Percentiles rank a stretch among this genome's conserved stretches.
phyloP scores from a whole-genome alignment of 2,888 invertebrate genomes.

The Carpatolechia fugitivella region DNA sequence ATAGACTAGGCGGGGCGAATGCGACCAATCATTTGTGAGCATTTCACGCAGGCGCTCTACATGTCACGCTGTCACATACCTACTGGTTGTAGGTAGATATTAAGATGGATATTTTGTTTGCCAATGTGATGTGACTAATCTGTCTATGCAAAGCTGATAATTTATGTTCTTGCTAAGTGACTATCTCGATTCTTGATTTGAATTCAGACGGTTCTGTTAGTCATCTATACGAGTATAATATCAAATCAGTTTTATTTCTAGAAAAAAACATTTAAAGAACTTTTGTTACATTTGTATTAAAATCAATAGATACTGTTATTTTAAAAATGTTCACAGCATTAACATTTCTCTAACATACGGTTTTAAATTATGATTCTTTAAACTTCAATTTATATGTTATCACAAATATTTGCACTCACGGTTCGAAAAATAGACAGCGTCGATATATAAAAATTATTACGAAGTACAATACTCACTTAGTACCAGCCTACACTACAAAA shows the following conservation, averaged over 20 bases:
- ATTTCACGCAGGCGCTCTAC: conserved; percentile 47
- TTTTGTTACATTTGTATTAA: background rate
- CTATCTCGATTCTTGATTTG: background rate
- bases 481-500: background rate
- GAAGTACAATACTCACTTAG: too few relatives aligned
- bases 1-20: conserved; percentile 60
- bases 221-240: background rate
- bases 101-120: background rate
- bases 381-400: too few relatives aligned
- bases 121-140: background rate
- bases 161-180: background rate
- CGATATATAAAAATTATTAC: too few relatives aligned
- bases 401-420: too few relatives aligned
- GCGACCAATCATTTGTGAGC: conserved; percentile 60
- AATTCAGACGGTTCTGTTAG: background rate
- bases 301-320: too few relatives aligned
- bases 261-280: background rate
- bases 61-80: conserved; percentile 22
- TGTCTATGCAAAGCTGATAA: background rate
- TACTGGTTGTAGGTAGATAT: background rate
- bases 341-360: too few relatives aligned
- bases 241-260: background rate
- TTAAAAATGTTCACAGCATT: too few relatives aligned
- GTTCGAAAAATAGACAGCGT: too few relatives aligned
- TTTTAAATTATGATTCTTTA: too few relatives aligned